Evolutionary conservation across 2,113 vertebrate genomes (phyloP).

Genomic region (Saccopteryx bilineata): DNA sequence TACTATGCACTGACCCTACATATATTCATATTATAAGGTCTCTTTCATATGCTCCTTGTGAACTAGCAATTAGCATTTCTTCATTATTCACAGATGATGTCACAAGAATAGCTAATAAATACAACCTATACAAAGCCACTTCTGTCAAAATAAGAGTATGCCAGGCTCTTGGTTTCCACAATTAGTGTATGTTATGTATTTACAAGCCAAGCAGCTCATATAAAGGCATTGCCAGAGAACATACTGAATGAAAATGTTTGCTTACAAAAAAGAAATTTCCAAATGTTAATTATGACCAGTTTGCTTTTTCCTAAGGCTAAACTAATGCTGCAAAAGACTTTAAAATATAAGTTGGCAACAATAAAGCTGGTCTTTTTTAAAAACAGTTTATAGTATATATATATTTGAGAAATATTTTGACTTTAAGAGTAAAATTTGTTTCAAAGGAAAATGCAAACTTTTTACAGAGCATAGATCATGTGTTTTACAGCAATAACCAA

Average conservation of each 20-base stretch:
- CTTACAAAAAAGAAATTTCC: slow-evolving; percentile 73
- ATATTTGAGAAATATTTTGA: slow-evolving; percentile 60
- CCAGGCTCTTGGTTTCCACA: slow-evolving; percentile 65
- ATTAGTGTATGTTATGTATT: slow-evolving; percentile 71
- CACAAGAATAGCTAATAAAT: slow-evolving; percentile 73
- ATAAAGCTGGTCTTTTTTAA: slow-evolving; percentile 62
- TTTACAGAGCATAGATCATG: not conserved
- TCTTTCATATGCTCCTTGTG: slow-evolving; percentile 51
- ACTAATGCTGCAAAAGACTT: slow-evolving; percentile 68
- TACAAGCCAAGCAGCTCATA: slow-evolving; percentile 62
- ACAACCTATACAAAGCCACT: slow-evolving; percentile 66
- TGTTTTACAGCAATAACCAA: not conserved
- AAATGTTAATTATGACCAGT: slow-evolving; percentile 77
- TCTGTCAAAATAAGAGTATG: slow-evolving; percentile 66
- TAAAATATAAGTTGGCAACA: slow-evolving; percentile 69
- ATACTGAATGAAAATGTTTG: slow-evolving; percentile 78
- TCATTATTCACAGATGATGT: slow-evolving; percentile 45
- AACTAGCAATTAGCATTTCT: slow-evolving; percentile 47
- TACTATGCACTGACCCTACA: slow-evolving; percentile 6
- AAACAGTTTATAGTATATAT: slow-evolving; percentile 55
- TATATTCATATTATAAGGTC: not conserved
- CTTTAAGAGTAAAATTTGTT: slow-evolving; percentile 62
- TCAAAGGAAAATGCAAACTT: slow-evolving; percentile 69
- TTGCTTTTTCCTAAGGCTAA: slow-evolving; percentile 71
- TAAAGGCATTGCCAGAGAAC: slow-evolving; percentile 63